A percentile compares a stretch with the other conserved stretches of the same genome.
These are phyloP conservation scores for Phalloptychus januarius DNA, from an alignment of 2,797 vertebrate genomes.

Conservation along the genomic window DNA sequence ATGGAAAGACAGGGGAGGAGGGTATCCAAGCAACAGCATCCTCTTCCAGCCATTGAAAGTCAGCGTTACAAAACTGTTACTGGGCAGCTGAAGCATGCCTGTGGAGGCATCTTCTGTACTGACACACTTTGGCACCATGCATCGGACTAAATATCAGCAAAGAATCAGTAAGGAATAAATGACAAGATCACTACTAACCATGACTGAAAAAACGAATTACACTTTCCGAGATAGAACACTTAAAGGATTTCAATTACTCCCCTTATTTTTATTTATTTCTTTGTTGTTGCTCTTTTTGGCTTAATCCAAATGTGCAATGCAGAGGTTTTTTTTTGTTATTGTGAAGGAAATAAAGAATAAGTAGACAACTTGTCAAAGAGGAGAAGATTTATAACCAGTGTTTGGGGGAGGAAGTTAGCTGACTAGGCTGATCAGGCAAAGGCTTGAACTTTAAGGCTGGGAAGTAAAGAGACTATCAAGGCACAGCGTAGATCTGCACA, in stretches of 20 bases:
- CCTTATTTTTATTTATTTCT: background rate
- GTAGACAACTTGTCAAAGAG: background rate
- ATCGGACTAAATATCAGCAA: slow-evolving; percentile 4
- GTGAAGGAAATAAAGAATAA: background rate
- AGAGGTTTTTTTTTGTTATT: background rate
- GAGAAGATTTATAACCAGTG: background rate
- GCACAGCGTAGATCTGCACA: background rate
- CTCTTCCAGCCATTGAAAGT: slow-evolving; percentile 68
- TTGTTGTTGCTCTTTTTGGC: background rate
- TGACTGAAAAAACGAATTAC: background rate
- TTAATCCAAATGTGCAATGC: background rate
- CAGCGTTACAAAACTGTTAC: slow-evolving; percentile 57
- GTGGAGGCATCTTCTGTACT: background rate
- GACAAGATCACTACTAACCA: background rate
- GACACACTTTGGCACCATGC: background rate
- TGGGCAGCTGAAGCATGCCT: slow-evolving; percentile 56
- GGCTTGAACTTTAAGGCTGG: background rate
- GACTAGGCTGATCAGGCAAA: background rate
- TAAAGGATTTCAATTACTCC: background rate
- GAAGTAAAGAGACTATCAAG: background rate
- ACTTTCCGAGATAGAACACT: background rate
- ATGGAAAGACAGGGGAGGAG: slow-evolving; percentile 53
- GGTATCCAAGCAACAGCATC: slow-evolving; percentile 83
- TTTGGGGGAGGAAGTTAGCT: background rate
- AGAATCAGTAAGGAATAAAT: background rate